Evolutionary conservation across 2,113 vertebrate species (phyloP).

Genomic region (Sclerurus mexicanus): DNA sequence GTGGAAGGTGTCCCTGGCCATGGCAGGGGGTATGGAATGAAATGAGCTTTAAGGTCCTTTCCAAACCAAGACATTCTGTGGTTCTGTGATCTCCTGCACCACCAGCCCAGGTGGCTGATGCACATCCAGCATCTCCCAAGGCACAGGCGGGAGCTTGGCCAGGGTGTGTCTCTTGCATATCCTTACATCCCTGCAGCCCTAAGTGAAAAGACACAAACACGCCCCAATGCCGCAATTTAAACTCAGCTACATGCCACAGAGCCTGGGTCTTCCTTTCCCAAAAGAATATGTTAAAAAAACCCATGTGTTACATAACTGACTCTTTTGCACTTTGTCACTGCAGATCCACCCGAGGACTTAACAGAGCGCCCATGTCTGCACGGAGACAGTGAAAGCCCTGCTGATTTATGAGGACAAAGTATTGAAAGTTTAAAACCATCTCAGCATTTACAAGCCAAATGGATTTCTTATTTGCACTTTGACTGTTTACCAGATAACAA

Average conservation of each 20-base stretch:
- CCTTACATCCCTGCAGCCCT: not conserved
- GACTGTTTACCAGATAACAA: slow-evolving; percentile 72
- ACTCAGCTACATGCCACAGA: not conserved
- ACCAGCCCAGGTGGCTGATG: not conserved
- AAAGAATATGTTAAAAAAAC: not conserved
- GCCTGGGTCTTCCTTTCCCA: not conserved
- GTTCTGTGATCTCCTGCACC: not conserved
- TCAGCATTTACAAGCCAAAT: slow-evolving; percentile 82
- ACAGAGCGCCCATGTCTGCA: slow-evolving; percentile 69
- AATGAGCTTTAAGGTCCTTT: not conserved
- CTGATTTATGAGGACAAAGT: slow-evolving; percentile 71
- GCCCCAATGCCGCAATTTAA: not conserved
- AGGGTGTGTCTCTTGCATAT: not conserved
- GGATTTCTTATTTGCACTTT: slow-evolving; percentile 89
- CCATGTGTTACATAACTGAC: not conserved
- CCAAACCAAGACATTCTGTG: not conserved
- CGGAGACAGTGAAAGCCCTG: slow-evolving; percentile 51
- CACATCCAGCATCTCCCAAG: not conserved
- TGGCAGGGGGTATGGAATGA: not conserved
- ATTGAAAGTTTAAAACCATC: slow-evolving; percentile 81
- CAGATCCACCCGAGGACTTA: slow-evolving; percentile 99
- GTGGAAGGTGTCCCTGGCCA: not conserved
- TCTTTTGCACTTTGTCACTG: slow-evolving; percentile 69
- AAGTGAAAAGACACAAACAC: not conserved
- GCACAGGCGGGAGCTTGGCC: not conserved